Conservation (phyloP, 2,113 vertebrate genomes). For the Origma solitaria region DNA sequence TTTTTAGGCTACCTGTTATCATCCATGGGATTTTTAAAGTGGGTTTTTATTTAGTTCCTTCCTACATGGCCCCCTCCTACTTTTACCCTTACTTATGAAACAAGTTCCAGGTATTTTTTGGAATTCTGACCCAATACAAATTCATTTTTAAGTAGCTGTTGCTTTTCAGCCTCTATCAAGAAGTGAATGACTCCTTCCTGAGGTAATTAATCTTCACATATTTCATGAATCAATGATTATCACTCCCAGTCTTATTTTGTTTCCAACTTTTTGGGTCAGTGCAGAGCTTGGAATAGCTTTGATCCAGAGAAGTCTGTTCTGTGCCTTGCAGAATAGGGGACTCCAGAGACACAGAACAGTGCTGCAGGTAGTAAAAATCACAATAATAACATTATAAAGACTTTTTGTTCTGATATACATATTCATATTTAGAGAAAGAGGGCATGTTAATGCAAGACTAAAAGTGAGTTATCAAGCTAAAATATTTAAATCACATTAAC, state of each 20-base stretch:
- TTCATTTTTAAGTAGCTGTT: background rate
- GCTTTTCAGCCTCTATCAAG: background rate
- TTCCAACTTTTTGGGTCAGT: background rate
- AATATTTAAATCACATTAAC: background rate
- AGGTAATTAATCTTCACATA: background rate
- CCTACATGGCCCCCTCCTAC: background rate
- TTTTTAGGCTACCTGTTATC: background rate
- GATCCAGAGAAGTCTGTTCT: background rate
- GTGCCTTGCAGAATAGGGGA: background rate
- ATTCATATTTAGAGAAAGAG: background rate
- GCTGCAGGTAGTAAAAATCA: background rate
- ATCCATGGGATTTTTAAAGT: background rate
- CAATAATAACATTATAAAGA: background rate
- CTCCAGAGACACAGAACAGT: background rate
- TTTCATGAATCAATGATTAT: background rate
- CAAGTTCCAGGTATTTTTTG: background rate
- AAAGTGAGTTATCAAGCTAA: background rate
- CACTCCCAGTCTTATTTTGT: background rate
- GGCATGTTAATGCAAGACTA: background rate
- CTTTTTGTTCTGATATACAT: background rate
- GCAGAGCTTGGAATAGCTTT: background rate
- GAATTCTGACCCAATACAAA: background rate
- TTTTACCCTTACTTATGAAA: background rate
- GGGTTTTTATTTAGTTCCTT: constrained; percentile 32
- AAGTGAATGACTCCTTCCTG: background rate